Evolutionary conservation across 30 jellyfish, hydroid and myxozoan genomes (phyloP), one percentile per base, ranked within the genome.

Genomic region (Thelohanellus kitauei): DNA sequence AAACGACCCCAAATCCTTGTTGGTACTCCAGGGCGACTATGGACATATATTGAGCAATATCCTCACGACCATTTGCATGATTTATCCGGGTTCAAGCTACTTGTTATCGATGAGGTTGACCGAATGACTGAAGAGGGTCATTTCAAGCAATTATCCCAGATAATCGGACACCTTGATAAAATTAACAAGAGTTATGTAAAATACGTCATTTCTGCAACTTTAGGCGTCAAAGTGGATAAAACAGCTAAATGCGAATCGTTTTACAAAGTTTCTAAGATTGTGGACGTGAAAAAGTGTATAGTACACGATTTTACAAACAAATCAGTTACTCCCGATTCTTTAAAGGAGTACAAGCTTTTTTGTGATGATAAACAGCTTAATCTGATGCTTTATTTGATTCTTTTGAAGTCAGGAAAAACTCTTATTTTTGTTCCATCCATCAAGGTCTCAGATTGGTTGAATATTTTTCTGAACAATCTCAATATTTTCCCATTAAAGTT

Each of bases 21-120:
- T 18, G 92, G 64, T 9, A 71, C 92, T 14, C 92, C 92, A 1
- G 92, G 92, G n/a, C 66, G 92, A 17, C 54, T 71, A 11, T 27
- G 35, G 35, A 12, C 35, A 5, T 27, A 27, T 27, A 5, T 27
- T 6, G n/a, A n/a, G n/a, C n/a, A n/a, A n/a, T n/a, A n/a, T n/a
- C n/a, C n/a, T n/a, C 55, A 52, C 15, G 55, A 47, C 21, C 34
- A 52, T 18, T 44, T 60, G 20, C 55, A 33, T 1, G 66, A 62
- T 31, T 23, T 66, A 14, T 44, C 38, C 29, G 29, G 43, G 8
- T 20, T 71, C 2, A 48, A 50, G 43, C 64, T 61, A 33, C 38
- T 71, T 9, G 92, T 71, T 21, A 48, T 71, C 22, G 92, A 71
- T 56, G 92, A 71, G 40, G 85, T 67, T 8, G 92, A 71, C 47